Evolutionary conservation across 2,888 invertebrate genomes (phyloP).

Genomic region (Pycnomerus fuliginosus): DNA sequence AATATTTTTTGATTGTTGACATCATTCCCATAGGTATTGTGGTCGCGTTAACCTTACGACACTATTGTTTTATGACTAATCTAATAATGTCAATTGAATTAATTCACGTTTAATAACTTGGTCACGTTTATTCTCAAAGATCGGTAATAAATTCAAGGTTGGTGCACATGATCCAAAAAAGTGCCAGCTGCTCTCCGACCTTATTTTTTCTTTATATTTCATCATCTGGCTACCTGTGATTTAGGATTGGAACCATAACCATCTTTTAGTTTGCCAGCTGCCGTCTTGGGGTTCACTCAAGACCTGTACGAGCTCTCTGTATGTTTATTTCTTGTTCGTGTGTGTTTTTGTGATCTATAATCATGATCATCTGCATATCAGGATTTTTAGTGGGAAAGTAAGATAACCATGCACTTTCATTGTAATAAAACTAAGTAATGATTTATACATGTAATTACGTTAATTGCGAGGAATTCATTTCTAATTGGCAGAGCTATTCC

Average conservation of each 20-base stretch:
- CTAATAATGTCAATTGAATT: conserved; percentile 21
- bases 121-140: conserved; percentile 11
- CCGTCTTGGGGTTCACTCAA: conserved; percentile 34
- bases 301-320: conserved; percentile 22
- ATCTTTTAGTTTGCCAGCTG: conserved; percentile 48
- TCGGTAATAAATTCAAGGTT: no score
- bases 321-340: conserved; percentile 28
- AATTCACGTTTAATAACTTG: conserved; percentile 15
- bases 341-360: conserved; percentile 28
- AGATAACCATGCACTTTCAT: no score
- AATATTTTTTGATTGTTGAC: conserved; percentile 1
- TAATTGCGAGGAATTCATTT: no score
- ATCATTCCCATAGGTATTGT: conserved; percentile 6
- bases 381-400: conserved; percentile 62
- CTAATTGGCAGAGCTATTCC: no score
- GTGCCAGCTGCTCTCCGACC: conserved; percentile 33
- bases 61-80: conserved; percentile 15
- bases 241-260: conserved; percentile 39
- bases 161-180: conserved; percentile 23
- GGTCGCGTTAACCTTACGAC: conserved; percentile 9
- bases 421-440: no score
- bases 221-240: conserved; percentile 46
- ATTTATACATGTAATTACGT: no score
- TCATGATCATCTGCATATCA: conserved; percentile 62
- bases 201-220: conserved; percentile 32